Conservation (phyloP, 2,113 vertebrate species). For the Poeciliopsis retropinna region DNA sequence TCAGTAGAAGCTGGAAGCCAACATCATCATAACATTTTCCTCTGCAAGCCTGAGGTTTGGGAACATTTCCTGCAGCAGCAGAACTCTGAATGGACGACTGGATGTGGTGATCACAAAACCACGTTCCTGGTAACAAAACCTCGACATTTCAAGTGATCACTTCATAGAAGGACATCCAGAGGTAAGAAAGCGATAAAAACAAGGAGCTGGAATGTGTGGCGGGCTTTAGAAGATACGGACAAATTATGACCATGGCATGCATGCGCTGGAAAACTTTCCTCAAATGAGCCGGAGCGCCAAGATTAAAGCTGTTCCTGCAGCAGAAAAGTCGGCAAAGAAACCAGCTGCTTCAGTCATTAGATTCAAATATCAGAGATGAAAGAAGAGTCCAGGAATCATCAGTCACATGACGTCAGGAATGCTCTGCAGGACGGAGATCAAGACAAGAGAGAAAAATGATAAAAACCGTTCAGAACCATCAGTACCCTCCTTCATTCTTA, state of each 20-base stretch:
- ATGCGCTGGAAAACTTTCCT: constrained; percentile 32
- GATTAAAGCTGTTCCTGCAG: constrained; percentile 39
- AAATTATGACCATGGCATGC: neutral
- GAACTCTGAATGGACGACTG: constrained; percentile 26
- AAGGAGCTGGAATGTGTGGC: constrained; percentile 17
- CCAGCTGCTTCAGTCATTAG: constrained; percentile 54
- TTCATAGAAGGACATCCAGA: constrained; percentile 16
- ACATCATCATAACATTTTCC: constrained; percentile 62
- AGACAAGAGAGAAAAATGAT: neutral
- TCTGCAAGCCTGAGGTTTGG: constrained; percentile 35
- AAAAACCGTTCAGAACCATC: neutral
- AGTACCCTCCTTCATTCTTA: neutral
- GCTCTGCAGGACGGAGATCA: constrained; percentile 2
- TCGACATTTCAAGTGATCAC: constrained; percentile 35
- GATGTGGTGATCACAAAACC: constrained; percentile 37
- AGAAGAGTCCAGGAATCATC: constrained; percentile 1
- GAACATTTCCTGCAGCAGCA: constrained; percentile 45
- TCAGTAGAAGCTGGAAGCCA: constrained; percentile 21
- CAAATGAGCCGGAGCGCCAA: constrained; percentile 8
- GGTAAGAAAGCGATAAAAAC: constrained; percentile 40
- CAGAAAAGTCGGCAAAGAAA: constrained; percentile 10
- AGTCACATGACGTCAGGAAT: constrained; percentile 7
- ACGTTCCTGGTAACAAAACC: constrained; percentile 12
- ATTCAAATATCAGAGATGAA: constrained; percentile 21
- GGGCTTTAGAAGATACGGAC: constrained; percentile 3